Evolutionary conservation across 1,140 invertebrate species (phyloP), one percentile per base, ranked within the genome.

Genomic region (Drosophila takahashii): DNA sequence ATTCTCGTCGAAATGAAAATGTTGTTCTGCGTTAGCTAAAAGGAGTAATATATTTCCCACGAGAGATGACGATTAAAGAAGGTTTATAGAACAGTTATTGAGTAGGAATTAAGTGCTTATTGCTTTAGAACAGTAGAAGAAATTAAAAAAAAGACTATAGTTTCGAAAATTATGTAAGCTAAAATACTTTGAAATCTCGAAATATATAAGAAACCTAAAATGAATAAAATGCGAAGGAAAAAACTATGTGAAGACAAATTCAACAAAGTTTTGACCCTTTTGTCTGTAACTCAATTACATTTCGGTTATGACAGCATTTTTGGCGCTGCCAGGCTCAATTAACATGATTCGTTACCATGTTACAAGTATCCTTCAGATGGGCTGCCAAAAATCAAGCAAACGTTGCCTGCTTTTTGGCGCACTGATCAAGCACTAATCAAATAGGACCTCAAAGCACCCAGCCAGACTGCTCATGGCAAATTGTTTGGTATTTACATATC

Each of bases 401-500:
- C 54, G 44, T 57, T 64, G 65, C 61, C 45, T 39, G 22, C 37
- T 74, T 83, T 85, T 62, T 85, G 73, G 64, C 75, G 62, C 83
- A 86, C 66, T 87, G 83, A 87, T 87, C 70, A 76, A 76, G 71
- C 76, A 58, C 61, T 83, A 89, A 87, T 87, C 70, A 87, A 87
- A 87, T 73, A 77, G 53, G 54, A 4, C 60, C 66, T 50, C 58
- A 56, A 53, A 73, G 48, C 60, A 53, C 6, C 2, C 50, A 50
- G 18, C 16, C 54, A 48, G 53, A 56, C 18, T 50, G 41, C 53
- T 76, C 72, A 79, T 50, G 57, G 76, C 80, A 85, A 84, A 80
- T 85, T 85, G 77, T 85, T 85, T 86, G 79, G 58, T 86, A 83
- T 86, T 86, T 87, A 83, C 83, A 86, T 86, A 79, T 86, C 79